Base-by-base conservation (phyloP, 2,888 invertebrate genomes). In the Meloe dianella region DNA sequence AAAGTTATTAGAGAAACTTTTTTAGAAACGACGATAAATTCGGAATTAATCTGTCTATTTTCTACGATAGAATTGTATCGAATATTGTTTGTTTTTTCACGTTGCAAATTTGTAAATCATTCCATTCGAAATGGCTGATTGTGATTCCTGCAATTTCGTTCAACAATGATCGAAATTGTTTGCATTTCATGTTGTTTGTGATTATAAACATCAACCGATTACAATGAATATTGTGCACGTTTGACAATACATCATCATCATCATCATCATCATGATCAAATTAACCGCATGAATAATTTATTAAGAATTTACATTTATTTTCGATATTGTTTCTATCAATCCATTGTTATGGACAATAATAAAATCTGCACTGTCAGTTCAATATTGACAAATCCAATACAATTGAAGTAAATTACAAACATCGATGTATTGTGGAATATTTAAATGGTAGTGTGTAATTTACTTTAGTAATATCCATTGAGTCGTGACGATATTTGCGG, bases 121-220 rank as follows among this genome's bases (percentile, higher is more conserved):
- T n/a, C n/a, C n/a, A n/a, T n/a, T n/a, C n/a, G n/a, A n/a, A n/a
- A n/a, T n/a, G n/a, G n/a, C n/a, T n/a, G n/a, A 27, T 27, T 27
- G 4, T 20, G 1, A 47, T 47, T 47, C 47, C 47, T 20, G 9
- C 20, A 20, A 20, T 47, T 47, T 10, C 20, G 9, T n/a, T 14
- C 6, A 24, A 54, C 24, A 54, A 14, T 24, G 20, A 12, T 24
- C 24, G 54, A 12, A 54, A 54, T 54, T 54, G 54, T 54, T 20
- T 24, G 20, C 14, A 24, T 24, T 54, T 24, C 54, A 24, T 14
- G 24, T 24, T 5, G 24, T 4, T 54, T 54, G 24, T 54, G 67
- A 67, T 67, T 64, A 67, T 67, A 58, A 61, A 59, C 35, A 41
- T 56, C 60, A 64, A 67, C 61, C 10, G 24, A 54, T 54, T 54